A percentile compares a stretch with the other conserved stretches of the same genome.
These are phyloP conservation scores for Orius laevigatus DNA, from an alignment of 1,140 invertebrate genomes.

Conservation along the genomic window DNA sequence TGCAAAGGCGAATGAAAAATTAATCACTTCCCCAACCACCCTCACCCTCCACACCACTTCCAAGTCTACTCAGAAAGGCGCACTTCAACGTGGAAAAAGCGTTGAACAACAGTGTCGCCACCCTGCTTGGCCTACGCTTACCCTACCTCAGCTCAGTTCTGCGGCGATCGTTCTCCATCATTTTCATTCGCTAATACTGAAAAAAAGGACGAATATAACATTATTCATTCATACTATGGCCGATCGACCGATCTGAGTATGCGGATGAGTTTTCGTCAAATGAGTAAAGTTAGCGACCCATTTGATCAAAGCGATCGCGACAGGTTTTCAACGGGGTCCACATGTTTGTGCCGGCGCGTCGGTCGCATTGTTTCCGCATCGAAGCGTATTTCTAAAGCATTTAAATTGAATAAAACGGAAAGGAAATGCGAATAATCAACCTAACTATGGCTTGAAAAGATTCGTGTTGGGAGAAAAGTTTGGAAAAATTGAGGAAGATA, in stretches of 20 bases:
- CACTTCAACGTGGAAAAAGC: too few relatives aligned
- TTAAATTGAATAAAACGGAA: too few relatives aligned
- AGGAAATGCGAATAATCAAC: slow-evolving; percentile 25
- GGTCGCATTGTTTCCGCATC: too few relatives aligned
- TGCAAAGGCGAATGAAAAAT: too few relatives aligned
- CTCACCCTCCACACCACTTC: too few relatives aligned
- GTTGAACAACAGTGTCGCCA: slow-evolving; percentile 6
- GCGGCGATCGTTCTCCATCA: slow-evolving; percentile 21
- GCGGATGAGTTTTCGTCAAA: slow-evolving; percentile 35
- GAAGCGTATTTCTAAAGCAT: too few relatives aligned
- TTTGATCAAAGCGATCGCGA: slow-evolving; percentile 71
- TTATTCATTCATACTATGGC: too few relatives aligned
- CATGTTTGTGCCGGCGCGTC: slow-evolving; percentile 3
- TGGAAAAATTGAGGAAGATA: slow-evolving; percentile 86
- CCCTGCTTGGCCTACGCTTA: slow-evolving; percentile 20
- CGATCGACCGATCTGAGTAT: slow-evolving; percentile 22
- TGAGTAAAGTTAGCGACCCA: slow-evolving; percentile 78
- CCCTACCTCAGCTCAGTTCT: slow-evolving; percentile 21
- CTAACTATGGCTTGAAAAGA: slow-evolving; percentile 73
- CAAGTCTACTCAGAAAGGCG: too few relatives aligned
- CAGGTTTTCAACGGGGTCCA: slow-evolving; percentile 42
- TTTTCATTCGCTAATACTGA: too few relatives aligned
- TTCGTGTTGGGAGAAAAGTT: slow-evolving; percentile 69
- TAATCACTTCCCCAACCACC: too few relatives aligned
- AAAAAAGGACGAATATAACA: too few relatives aligned